phyloP scores from a whole-genome alignment of 1,140 invertebrate species.

The Caligus rogercresseyi region DNA sequence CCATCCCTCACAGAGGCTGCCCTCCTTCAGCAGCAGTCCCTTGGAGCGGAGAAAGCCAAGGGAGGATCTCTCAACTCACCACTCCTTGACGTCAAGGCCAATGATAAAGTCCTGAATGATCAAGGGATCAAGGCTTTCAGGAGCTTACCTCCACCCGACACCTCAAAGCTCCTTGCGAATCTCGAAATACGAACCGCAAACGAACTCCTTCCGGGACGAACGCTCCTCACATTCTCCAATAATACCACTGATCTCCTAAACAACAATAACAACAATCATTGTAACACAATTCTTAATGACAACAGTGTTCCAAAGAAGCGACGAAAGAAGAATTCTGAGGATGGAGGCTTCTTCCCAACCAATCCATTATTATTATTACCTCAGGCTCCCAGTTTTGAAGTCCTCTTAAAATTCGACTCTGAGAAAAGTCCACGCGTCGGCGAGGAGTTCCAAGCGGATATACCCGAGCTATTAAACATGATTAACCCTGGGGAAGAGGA shows the following conservation, averaged over 20 bases:
- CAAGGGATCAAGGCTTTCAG: background rate
- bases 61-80: background rate
- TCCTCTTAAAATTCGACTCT: background rate
- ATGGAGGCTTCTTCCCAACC: background rate
- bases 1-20: background rate
- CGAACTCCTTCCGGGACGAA: background rate
- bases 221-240: background rate
- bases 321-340: background rate
- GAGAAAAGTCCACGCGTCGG: conserved; percentile 8
- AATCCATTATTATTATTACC: background rate
- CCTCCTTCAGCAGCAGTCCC: background rate
- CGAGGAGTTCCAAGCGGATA: conserved; percentile 5
- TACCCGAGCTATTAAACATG: conserved; percentile 2
- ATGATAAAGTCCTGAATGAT: background rate
- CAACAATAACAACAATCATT: background rate
- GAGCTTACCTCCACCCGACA: conserved; percentile 17
- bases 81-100: background rate
- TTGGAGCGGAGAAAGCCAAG: background rate
- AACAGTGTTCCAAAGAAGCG: background rate
- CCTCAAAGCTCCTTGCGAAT: conserved; percentile 15
- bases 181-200: conserved; percentile 1
- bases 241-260: background rate
- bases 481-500: background rate
- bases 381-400: background rate
- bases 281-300: too few species aligned